A percentile compares a stretch with the other conserved stretches of the same genome.
Evolutionary conservation across 2,113 vertebrate species (phyloP).

Genomic region (Cephalopterus ornatus): DNA sequence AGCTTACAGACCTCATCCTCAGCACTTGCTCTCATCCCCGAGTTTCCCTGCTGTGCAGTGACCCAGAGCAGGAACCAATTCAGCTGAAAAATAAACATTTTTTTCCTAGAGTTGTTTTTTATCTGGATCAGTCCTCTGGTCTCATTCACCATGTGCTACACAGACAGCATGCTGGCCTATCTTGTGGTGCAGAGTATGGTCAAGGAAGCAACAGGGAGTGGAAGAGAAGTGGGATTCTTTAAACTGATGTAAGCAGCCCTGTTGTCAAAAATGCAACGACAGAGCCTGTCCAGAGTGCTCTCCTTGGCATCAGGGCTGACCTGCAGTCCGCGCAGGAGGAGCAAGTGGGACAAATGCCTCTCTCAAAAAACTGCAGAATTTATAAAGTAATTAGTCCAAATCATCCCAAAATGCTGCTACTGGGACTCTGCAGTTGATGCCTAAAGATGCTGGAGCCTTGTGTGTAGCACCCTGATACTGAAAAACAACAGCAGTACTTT

Average conservation of each 20-base stretch:
- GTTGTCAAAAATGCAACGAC: background rate
- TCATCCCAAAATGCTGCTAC: background rate
- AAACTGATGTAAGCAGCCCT: background rate
- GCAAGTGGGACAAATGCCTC: background rate
- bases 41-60: constrained; percentile 15
- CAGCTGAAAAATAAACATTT: constrained; percentile 21
- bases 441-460: background rate
- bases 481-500: background rate
- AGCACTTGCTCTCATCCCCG: background rate
- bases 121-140: background rate
- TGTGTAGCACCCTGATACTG: background rate
- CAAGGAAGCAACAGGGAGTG: background rate
- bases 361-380: background rate
- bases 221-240: background rate
- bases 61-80: constrained; percentile 16
- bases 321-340: background rate
- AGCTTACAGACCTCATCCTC: background rate
- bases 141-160: background rate
- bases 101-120: background rate
- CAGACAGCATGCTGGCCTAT: background rate
- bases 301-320: background rate
- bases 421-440: background rate
- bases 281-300: background rate
- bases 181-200: background rate
- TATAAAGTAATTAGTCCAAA: background rate